These are phyloP conservation scores for Gobio occitaniae DNA, from an alignment of 2,797 vertebrate genomes.

Conservation along the genomic window DNA sequence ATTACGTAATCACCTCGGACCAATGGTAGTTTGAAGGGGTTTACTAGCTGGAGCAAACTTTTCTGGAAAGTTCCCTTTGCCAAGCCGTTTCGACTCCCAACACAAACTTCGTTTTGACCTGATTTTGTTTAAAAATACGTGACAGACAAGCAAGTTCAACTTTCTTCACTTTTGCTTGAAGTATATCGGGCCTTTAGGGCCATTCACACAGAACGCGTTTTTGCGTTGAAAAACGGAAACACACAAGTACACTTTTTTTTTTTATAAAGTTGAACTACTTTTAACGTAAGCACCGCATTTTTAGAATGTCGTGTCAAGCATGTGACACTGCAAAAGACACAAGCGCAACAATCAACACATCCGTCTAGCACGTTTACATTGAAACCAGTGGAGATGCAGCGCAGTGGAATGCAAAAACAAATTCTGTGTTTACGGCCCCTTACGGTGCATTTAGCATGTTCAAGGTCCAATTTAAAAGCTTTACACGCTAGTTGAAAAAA, in stretches of 20 bases:
- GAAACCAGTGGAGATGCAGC: background rate
- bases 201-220: background rate
- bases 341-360: background rate
- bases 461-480: background rate
- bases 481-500: conserved; percentile 8
- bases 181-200: conserved; percentile 15
- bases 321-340: background rate
- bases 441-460: background rate
- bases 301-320: background rate
- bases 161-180: background rate
- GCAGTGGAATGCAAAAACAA: background rate
- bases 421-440: background rate
- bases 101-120: background rate
- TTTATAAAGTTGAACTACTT: background rate
- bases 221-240: background rate
- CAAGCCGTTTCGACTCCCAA: background rate
- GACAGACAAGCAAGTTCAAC: background rate
- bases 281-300: background rate
- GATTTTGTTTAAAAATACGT: background rate
- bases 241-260: background rate
- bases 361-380: background rate
- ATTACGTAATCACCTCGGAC: background rate
- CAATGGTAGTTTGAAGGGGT: background rate
- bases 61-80: background rate
- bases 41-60: conserved; percentile 8